Base-by-base conservation (phyloP, 2,113 vertebrate genomes). In the Brevimyrus niger region DNA sequence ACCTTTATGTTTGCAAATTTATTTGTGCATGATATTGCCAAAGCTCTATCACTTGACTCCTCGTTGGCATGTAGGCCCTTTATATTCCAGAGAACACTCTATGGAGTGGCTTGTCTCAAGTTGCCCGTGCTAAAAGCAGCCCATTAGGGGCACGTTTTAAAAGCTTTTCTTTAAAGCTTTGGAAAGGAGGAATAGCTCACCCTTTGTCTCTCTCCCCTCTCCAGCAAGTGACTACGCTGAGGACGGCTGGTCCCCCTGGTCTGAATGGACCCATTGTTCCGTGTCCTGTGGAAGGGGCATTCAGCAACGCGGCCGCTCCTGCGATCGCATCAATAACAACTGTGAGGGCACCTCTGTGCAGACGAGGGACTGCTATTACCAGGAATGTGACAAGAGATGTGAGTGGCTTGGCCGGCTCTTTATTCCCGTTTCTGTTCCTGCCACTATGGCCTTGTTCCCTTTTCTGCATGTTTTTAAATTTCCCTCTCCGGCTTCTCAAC, bases 311-410 rank as follows among this genome's bases (percentile, higher is more conserved):
- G 98, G 98, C 23, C 97, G 98, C 61, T 99, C 98, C 90, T 99
- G 98, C 2, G 98, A 99, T 90, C 98, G 98, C 88, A 98, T 99
- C 95, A 99, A 98, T 93, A 98, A 96, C 93, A 97, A 96, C 90
- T 99, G 98, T 3, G 97, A 99, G 89, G 98, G 98, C 87, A 98
- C 98, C 73, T 99, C 98, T 8, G 98, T 99, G 15, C 98, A 99
- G 95, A 99, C 98, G 0, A 96, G 98, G 85, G 99, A 98, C 92
- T 99, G 98, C 94, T 98, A 98, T 92, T 96, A 96, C 73, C 97
- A 97, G 90, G 98, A 99, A 94, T 99, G 98, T 0, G 98, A 99
- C 92, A 99, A 99, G 93, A 97, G 98, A 95, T 99, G 98, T 99
- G 91, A 98, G 98, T 95, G 51, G 13, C 31, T 23, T 48, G 1